A percentile compares a stretch with the other conserved stretches of the same genome.
These are phyloP conservation scores for Drosophila fulvimacula DNA, from an alignment of 2,888 invertebrate species.

Conservation along the genomic window DNA sequence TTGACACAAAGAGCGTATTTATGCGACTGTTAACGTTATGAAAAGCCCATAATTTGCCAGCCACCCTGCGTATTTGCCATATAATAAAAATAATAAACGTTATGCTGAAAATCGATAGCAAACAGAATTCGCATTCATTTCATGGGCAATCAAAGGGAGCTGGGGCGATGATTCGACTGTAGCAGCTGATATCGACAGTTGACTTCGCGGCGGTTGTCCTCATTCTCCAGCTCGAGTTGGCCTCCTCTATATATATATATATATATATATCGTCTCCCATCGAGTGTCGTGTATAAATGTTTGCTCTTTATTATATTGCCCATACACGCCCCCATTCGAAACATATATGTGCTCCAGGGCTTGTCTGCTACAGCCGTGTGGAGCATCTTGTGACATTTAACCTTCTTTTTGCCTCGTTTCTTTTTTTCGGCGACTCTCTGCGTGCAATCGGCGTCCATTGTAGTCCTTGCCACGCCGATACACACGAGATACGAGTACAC, in stretches of 20 bases:
- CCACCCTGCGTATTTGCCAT: constrained; percentile 63
- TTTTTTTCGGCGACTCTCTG: constrained; percentile 29
- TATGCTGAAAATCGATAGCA: constrained; percentile 81
- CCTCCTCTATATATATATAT: constrained; percentile 4
- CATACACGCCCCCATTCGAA: constrained; percentile 57
- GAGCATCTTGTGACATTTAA: constrained; percentile 76
- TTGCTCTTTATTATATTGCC: constrained; percentile 79
- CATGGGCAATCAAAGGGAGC: constrained; percentile 23
- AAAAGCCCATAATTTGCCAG: constrained; percentile 83
- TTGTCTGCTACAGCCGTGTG: constrained; percentile 24
- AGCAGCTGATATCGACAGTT: constrained; percentile 78
- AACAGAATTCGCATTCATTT: constrained; percentile 80
- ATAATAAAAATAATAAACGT: constrained; percentile 79
- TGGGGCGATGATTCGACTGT: constrained; percentile 33
- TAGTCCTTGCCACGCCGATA: constrained; percentile 56
- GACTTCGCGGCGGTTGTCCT: constrained; percentile 63
- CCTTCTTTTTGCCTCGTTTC: constrained; percentile 37
- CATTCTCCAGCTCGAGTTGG: constrained; percentile 34
- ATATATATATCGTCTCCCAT: constrained; percentile 47
- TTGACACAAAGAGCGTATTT: constrained; percentile 83
- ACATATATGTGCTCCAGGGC: constrained; percentile 16
- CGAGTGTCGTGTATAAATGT: constrained; percentile 79
- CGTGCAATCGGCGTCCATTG: constrained; percentile 54
- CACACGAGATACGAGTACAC: constrained; percentile 76
- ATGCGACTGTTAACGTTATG: constrained; percentile 80